Percentiles rank a stretch among this genome's conserved stretches.
Conservation (phyloP, 2,797 vertebrate genomes). For the Yasuhikotakia modesta region DNA sequence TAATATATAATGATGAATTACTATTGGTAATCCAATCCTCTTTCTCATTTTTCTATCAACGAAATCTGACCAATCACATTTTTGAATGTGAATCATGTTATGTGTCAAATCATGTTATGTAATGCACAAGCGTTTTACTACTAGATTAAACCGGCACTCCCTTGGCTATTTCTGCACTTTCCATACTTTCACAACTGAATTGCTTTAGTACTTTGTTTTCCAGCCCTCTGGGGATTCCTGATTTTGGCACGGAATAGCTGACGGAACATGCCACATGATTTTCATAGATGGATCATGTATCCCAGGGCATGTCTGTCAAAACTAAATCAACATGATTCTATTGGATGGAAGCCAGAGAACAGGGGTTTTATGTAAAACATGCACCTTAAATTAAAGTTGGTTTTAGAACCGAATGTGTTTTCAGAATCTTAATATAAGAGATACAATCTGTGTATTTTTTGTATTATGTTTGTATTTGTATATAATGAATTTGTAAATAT, state of each 20-base stretch:
- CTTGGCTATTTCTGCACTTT: conserved; percentile 2
- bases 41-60: not conserved
- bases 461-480: not conserved
- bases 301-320: conserved; percentile 51
- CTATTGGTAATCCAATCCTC: not conserved
- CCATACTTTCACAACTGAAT: conserved; percentile 15
- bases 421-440: not conserved
- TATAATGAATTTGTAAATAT: not conserved
- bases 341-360: conserved; percentile 20
- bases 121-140: not conserved
- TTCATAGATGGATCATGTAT: conserved; percentile 35
- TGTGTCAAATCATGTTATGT: not conserved
- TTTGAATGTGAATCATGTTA: not conserved
- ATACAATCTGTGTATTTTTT: not conserved
- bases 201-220: conserved; percentile 16
- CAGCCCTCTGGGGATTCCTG: conserved; percentile 18
- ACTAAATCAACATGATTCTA: conserved; percentile 33
- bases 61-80: not conserved
- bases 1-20: not conserved
- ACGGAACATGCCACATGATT: conserved; percentile 33
- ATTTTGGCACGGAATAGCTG: conserved; percentile 28
- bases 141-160: conserved; percentile 1
- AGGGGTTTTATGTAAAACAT: not conserved
- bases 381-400: not conserved
- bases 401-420: not conserved